Conservation (phyloP, 2,113 vertebrate genomes). For the Anolis carolinensis region DNA sequence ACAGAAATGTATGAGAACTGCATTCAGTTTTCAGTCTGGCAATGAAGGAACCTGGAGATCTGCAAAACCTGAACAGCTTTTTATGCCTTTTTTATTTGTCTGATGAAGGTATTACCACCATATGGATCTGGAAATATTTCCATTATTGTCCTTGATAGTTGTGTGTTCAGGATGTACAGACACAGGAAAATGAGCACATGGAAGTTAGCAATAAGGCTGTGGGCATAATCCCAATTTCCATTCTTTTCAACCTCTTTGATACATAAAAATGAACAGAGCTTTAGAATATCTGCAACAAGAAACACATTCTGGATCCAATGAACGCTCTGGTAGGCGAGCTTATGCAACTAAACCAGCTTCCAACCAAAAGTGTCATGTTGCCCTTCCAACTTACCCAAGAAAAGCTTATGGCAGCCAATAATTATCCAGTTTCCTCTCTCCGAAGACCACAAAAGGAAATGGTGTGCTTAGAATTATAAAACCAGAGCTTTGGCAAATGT, state of each 20-base stretch:
- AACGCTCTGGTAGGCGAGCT: conserved; percentile 44
- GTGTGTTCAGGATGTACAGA: neutral
- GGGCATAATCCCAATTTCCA: neutral
- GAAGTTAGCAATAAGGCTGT: neutral
- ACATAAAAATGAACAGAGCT: neutral
- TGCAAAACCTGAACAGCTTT: no score
- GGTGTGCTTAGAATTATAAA: conserved; percentile 68
- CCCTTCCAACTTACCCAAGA: conserved; percentile 59
- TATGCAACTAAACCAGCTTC: conserved; percentile 44
- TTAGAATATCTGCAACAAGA: neutral
- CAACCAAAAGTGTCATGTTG: conserved; percentile 55
- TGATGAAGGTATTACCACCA: no score
- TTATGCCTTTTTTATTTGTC: no score
- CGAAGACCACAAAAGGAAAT: conserved; percentile 77
- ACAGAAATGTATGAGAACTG: no score
- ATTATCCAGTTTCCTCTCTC: conserved; percentile 70
- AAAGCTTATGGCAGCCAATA: conserved; percentile 72
- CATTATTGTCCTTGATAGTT: neutral
- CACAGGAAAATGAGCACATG: neutral
- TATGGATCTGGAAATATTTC: neutral
- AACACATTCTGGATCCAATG: neutral
- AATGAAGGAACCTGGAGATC: no score
- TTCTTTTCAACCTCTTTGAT: no score
- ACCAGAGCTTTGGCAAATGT: conserved; percentile 58
- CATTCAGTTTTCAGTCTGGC: no score